Evolutionary conservation across 2,113 vertebrate genomes (phyloP).

Genomic region (Calyptommatus sinebrachiatus): DNA sequence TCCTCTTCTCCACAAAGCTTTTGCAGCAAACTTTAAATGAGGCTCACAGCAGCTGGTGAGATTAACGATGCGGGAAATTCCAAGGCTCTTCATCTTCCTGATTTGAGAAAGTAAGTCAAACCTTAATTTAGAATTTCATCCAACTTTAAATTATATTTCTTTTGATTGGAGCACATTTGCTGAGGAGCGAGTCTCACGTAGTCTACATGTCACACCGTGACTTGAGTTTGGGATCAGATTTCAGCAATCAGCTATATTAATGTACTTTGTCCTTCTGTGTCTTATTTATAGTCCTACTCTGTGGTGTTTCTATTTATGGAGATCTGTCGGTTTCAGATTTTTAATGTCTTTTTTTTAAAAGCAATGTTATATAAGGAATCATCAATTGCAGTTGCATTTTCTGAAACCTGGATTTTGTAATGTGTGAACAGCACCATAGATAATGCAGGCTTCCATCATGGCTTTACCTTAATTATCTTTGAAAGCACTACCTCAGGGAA

Average conservation of each 20-base stretch:
- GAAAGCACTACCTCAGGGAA: background rate
- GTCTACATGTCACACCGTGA: slow-evolving; percentile 30
- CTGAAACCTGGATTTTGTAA: background rate
- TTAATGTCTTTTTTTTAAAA: slow-evolving; percentile 1
- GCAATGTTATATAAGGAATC: slow-evolving; percentile 42
- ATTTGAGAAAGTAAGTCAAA: slow-evolving; percentile 38
- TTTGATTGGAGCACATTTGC: slow-evolving; percentile 47
- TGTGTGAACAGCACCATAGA: too few relatives aligned
- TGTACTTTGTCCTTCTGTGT: slow-evolving; percentile 24
- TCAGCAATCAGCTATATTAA: slow-evolving; percentile 40
- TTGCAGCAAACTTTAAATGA: background rate
- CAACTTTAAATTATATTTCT: slow-evolving; percentile 33
- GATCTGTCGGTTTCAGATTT: slow-evolving; percentile 33
- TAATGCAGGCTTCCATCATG: background rate
- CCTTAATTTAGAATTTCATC: slow-evolving; percentile 45
- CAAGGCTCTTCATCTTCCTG: slow-evolving; percentile 26
- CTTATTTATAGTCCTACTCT: slow-evolving; percentile 42
- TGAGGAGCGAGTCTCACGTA: slow-evolving; percentile 4
- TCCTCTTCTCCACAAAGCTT: slow-evolving; percentile 8
- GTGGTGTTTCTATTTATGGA: slow-evolving; percentile 13
- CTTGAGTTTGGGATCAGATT: slow-evolving; percentile 37
- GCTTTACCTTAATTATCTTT: background rate
- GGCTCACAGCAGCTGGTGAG: slow-evolving; percentile 21
- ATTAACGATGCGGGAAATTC: slow-evolving; percentile 42
- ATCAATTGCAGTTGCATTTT: slow-evolving; percentile 34